These are phyloP conservation scores for Harpalus rufipes DNA, from an alignment of 2,888 invertebrate species.

Conservation along the genomic window DNA sequence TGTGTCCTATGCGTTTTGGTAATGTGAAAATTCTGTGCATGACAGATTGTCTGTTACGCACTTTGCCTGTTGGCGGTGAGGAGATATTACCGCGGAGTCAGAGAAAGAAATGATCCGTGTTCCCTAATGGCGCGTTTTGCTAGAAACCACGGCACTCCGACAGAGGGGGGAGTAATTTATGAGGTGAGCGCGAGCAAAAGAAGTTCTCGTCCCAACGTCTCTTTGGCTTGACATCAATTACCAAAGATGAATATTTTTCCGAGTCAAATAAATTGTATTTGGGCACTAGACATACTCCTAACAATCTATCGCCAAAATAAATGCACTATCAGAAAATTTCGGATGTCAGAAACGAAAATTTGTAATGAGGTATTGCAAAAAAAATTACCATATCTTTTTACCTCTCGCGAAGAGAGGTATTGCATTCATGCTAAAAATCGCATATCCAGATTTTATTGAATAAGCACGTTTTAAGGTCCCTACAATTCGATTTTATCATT, in stretches of 20 bases:
- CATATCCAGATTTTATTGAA: too few relatives aligned
- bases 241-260: conserved; percentile 29
- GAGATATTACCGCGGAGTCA: neutral
- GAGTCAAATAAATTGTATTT: conserved; percentile 32
- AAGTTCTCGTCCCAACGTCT: conserved; percentile 18
- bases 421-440: too few relatives aligned
- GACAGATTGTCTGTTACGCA: neutral
- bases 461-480: too few relatives aligned
- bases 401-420: too few relatives aligned
- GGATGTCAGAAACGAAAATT: too few relatives aligned
- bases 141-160: conserved; percentile 3
- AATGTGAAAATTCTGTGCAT: neutral
- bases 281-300: neutral
- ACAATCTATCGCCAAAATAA: conserved; percentile 9
- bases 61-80: neutral
- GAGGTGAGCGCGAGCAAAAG: conserved; percentile 30
- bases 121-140: conserved; percentile 38
- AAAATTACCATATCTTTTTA: too few relatives aligned
- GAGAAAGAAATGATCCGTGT: conserved; percentile 41
- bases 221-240: conserved; percentile 41
- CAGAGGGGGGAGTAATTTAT: conserved; percentile 5
- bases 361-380: too few relatives aligned
- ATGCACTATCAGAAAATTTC: neutral
- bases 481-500: too few relatives aligned
- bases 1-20: too few relatives aligned